Conservation (phyloP, 2,113 vertebrate species). For the Gambusia holbrooki region DNA sequence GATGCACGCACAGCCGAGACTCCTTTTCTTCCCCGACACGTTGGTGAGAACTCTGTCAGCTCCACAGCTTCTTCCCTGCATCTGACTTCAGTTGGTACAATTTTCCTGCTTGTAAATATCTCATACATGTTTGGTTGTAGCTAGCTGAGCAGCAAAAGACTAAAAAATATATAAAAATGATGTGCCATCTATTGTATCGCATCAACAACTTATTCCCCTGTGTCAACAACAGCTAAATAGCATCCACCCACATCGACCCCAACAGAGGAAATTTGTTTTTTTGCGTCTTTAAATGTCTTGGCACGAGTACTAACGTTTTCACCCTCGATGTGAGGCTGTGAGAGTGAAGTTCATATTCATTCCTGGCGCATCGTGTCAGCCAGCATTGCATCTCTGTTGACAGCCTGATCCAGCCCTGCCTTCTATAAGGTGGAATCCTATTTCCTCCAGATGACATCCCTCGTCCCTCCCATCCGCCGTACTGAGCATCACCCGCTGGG, state of each 20-base stretch:
- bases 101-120: constrained; percentile 52
- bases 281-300: constrained; percentile 28
- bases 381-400: constrained; percentile 32
- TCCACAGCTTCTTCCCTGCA: constrained; percentile 5
- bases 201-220: constrained; percentile 35
- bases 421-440: constrained; percentile 41
- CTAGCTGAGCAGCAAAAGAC: constrained; percentile 11
- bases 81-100: constrained; percentile 40
- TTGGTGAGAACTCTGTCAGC: constrained; percentile 25
- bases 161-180: constrained; percentile 3
- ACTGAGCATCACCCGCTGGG: constrained; percentile 39
- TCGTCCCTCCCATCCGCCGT: constrained; percentile 45
- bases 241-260: constrained; percentile 11
- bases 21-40: neutral
- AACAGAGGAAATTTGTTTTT: constrained; percentile 30
- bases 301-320: constrained; percentile 36
- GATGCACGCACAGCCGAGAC: constrained; percentile 29
- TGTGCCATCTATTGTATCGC: constrained; percentile 37
- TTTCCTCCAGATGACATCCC: constrained; percentile 52
- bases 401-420: constrained; percentile 29
- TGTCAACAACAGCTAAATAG: constrained; percentile 39
- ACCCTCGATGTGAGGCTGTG: constrained; percentile 27
- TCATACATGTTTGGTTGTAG: constrained; percentile 39
- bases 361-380: constrained; percentile 29
- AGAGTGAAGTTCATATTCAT: constrained; percentile 26